phyloP scores from a whole-genome alignment of 2,113 vertebrate genomes.

The Myiagra hebetior region DNA sequence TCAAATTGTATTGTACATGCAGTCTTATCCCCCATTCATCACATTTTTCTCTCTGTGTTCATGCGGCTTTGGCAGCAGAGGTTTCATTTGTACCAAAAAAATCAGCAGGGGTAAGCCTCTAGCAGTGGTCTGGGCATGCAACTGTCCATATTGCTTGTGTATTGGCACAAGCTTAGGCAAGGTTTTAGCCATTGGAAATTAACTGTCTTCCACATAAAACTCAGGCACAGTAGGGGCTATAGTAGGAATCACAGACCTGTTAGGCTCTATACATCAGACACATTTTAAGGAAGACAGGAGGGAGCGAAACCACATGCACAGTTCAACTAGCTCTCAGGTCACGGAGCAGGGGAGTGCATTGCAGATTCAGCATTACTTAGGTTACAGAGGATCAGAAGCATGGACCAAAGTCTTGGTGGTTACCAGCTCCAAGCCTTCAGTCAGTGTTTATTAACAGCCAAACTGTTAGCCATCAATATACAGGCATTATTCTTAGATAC shows the following conservation, averaged over 20 bases:
- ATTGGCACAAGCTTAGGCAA: not conserved
- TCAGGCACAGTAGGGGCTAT: not conserved
- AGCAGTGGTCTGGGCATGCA: not conserved
- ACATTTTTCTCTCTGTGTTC: not conserved
- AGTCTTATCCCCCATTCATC: not conserved
- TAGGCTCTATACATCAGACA: not conserved
- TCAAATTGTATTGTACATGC: not conserved
- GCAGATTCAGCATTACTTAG: not conserved
- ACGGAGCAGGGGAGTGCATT: not conserved
- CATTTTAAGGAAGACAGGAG: not conserved
- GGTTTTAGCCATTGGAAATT: not conserved
- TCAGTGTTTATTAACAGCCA: not conserved
- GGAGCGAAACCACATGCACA: not conserved
- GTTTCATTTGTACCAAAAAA: not conserved
- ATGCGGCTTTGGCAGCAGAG: not conserved
- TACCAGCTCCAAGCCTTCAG: not conserved
- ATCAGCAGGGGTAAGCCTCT: fast-evolving
- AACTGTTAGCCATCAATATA: not conserved
- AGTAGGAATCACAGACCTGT: not conserved
- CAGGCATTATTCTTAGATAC: too few species aligned
- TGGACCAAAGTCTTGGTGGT: not conserved
- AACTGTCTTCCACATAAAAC: not conserved
- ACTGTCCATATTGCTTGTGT: too few species aligned
- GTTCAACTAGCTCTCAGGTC: not conserved
- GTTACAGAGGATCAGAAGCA: not conserved